Evolutionary conservation across 2,113 vertebrate genomes (phyloP).

Genomic region (Sinocyclocheilus anshuiensis): DNA sequence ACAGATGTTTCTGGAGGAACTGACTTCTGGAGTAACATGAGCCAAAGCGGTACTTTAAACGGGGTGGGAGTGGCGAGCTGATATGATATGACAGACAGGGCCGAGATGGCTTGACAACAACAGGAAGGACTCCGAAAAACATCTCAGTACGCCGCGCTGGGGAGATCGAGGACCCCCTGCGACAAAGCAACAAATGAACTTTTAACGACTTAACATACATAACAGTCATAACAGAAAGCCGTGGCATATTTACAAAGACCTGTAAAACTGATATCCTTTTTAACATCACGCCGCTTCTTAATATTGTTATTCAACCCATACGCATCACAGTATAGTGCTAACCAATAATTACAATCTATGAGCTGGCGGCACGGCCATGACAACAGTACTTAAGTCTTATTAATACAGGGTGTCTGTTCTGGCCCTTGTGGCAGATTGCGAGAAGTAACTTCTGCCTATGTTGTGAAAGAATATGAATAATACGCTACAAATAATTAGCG

Average conservation of each 20-base stretch:
- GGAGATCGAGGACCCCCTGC: constrained; percentile 19
- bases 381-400: constrained; percentile 60
- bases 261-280: background rate
- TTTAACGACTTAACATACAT: background rate
- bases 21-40: constrained; percentile 54
- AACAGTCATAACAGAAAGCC: background rate
- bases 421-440: constrained; percentile 29
- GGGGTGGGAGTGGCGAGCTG: constrained; percentile 53
- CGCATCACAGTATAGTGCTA: constrained; percentile 51
- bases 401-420: constrained; percentile 51
- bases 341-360: constrained; percentile 64
- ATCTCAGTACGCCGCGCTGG: constrained; percentile 33
- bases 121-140: constrained; percentile 48
- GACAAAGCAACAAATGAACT: background rate
- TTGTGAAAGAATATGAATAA: constrained; percentile 33
- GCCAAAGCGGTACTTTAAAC: constrained; percentile 53
- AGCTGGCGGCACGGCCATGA: constrained; percentile 61
- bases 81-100: constrained; percentile 61
- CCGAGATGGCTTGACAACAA: constrained; percentile 45
- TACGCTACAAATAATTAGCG: background rate
- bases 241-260: constrained; percentile 23
- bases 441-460: constrained; percentile 9
- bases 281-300: constrained; percentile 29
- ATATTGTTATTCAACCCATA: constrained; percentile 47
- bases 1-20: constrained; percentile 60